These are phyloP conservation scores for Melanotaenia trifasciata DNA, from an alignment of 2,797 vertebrate species.

Conservation along the genomic window DNA sequence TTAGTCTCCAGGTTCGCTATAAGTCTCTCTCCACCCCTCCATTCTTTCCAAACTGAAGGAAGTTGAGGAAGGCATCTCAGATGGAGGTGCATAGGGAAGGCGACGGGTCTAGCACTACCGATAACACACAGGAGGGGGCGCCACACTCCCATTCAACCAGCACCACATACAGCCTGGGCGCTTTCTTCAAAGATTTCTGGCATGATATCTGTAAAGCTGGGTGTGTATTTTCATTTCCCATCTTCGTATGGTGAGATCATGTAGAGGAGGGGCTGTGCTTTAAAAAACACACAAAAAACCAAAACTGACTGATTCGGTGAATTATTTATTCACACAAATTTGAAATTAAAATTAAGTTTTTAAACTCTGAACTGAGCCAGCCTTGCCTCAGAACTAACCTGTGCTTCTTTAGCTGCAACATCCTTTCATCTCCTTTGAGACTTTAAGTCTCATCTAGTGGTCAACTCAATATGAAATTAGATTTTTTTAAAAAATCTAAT, in stretches of 20 bases:
- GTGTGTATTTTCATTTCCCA: slow-evolving; percentile 91
- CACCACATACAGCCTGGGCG: slow-evolving; percentile 88
- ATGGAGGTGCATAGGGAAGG: slow-evolving; percentile 99
- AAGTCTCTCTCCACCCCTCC: slow-evolving; percentile 78
- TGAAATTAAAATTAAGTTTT: not conserved
- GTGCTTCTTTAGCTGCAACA: slow-evolving; percentile 75
- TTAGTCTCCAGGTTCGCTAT: slow-evolving; percentile 40
- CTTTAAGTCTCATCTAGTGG: not conserved
- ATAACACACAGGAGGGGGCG: slow-evolving; percentile 96
- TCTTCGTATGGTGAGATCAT: slow-evolving; percentile 53
- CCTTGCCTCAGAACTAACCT: slow-evolving; percentile 32
- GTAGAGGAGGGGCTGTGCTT: slow-evolving; percentile 39
- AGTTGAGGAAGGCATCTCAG: slow-evolving; percentile 98
- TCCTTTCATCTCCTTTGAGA: slow-evolving; percentile 62
- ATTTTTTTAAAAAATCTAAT: not conserved
- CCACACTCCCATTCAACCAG: slow-evolving; percentile 88
- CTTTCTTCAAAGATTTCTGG: slow-evolving; percentile 98
- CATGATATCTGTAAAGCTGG: slow-evolving; percentile 98
- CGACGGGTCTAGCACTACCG: slow-evolving; percentile 98
- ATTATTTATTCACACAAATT: not conserved
- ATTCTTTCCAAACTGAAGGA: slow-evolving; percentile 93
- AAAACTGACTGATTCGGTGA: not conserved
- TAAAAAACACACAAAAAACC: not conserved
- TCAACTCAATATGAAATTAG: not conserved
- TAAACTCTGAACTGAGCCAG: slow-evolving; percentile 22